A percentile compares a stretch with the other conserved stretches of the same genome.
These are phyloP conservation scores for Zenarchopterus dispar DNA, from an alignment of 2,797 vertebrate genomes.

Conservation along the genomic window DNA sequence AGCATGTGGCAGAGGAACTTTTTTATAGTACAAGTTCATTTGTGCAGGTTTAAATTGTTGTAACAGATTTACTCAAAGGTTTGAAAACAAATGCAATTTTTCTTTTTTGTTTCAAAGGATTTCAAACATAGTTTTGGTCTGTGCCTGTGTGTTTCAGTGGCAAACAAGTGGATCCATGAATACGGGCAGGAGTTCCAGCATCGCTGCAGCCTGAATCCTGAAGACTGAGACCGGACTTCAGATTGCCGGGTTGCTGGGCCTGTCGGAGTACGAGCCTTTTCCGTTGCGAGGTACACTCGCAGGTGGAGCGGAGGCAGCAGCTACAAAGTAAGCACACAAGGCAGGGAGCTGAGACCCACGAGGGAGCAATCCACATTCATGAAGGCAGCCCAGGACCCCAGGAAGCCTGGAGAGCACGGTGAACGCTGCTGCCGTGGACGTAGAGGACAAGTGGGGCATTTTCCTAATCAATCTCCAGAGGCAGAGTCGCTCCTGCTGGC, in stretches of 20 bases:
- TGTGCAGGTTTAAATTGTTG: background rate
- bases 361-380: slow-evolving; percentile 39
- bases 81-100: slow-evolving; percentile 4
- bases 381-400: slow-evolving; percentile 60
- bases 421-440: slow-evolving; percentile 42
- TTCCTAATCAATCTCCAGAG: slow-evolving; percentile 57
- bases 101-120: background rate
- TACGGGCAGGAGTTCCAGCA: slow-evolving; percentile 92
- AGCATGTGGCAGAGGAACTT: slow-evolving; percentile 21
- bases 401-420: slow-evolving; percentile 42
- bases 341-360: slow-evolving; percentile 17
- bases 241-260: slow-evolving; percentile 35
- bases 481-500: slow-evolving; percentile 49
- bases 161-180: slow-evolving; percentile 96
- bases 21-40: slow-evolving; percentile 3
- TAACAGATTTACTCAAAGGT: background rate
- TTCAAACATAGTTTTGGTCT: background rate
- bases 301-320: slow-evolving; percentile 34
- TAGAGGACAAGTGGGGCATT: slow-evolving; percentile 37
- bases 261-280: slow-evolving; percentile 65
- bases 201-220: slow-evolving; percentile 83
- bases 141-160: slow-evolving; percentile 82
- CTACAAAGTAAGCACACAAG: slow-evolving; percentile 32
- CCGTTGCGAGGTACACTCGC: slow-evolving; percentile 54
- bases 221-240: slow-evolving; percentile 78